Conservation (phyloP, 2,888 invertebrate species). For the Timema cristinae region DNA sequence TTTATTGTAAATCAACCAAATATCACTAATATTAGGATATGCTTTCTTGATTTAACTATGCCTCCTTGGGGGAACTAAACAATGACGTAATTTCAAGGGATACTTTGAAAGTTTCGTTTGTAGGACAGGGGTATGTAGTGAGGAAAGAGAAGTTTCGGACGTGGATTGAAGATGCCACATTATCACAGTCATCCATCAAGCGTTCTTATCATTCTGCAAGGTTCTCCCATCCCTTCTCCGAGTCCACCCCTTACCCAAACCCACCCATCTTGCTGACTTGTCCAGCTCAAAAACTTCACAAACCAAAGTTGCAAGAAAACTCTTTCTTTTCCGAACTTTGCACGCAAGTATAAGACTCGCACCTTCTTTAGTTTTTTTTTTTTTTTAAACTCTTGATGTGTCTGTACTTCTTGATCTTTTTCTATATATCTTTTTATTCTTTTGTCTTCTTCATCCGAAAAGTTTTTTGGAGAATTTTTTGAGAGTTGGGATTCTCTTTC, state of each 20-base stretch:
- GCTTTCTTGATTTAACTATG: too few species aligned
- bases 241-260: constrained; percentile 15
- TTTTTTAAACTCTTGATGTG: constrained; percentile 14
- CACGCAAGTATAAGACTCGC: not conserved
- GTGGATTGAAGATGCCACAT: constrained; percentile 52
- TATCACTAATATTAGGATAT: too few species aligned
- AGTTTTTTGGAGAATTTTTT: not conserved
- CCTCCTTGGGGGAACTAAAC: too few species aligned
- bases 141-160: constrained; percentile 39
- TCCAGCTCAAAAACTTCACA: too few species aligned
- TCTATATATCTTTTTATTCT: not conserved
- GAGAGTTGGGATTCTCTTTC: not conserved
- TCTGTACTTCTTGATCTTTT: constrained; percentile 12
- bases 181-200: constrained; percentile 51
- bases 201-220: constrained; percentile 27
- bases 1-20: too few species aligned
- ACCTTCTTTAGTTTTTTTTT: not conserved
- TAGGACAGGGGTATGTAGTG: too few species aligned
- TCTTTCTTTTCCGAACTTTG: not conserved
- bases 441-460: constrained; percentile 6
- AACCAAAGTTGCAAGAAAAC: constrained; percentile 13
- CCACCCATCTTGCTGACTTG: constrained; percentile 6
- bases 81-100: too few species aligned
- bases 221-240: constrained; percentile 2
- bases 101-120: too few species aligned